Percentiles rank a stretch among this genome's conserved stretches.
phyloP scores from a whole-genome alignment of 2,888 invertebrate genomes.

The Limnephilus auricula region DNA sequence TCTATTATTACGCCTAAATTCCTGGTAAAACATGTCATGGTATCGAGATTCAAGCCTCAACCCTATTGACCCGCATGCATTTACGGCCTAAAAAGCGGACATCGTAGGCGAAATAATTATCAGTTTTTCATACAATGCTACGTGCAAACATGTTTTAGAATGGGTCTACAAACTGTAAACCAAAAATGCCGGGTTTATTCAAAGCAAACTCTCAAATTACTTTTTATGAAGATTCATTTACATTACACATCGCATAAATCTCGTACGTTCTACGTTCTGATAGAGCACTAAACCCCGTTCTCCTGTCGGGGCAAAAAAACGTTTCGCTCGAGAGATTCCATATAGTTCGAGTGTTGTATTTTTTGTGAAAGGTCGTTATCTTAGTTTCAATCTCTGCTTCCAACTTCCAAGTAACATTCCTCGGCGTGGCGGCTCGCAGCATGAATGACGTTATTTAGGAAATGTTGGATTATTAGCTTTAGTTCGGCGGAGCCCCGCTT shows the following conservation, averaged over 20 bases:
- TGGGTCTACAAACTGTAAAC: background rate
- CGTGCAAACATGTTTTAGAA: conserved; percentile 19
- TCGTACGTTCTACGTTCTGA: background rate
- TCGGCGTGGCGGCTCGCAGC: conserved; percentile 9
- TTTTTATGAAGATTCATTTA: background rate
- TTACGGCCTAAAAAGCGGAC: conserved; percentile 15
- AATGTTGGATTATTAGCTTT: conserved; percentile 24
- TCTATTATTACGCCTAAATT: background rate
- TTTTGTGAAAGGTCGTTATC: conserved; percentile 54
- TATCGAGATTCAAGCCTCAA: background rate
- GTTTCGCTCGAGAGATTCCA: background rate
- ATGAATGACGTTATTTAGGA: conserved; percentile 51
- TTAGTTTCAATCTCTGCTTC: conserved; percentile 42
- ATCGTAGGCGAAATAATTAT: conserved; percentile 16
- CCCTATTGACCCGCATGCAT: conserved; percentile 32
- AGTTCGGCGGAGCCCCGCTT: conserved; percentile 22
- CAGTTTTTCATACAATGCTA: background rate
- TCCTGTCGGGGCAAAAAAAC: background rate
- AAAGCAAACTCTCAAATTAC: background rate
- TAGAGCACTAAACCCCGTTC: background rate
- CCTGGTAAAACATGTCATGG: background rate
- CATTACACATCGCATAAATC: conserved; percentile 2
- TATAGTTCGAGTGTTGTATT: conserved; percentile 14
- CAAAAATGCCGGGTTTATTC: background rate
- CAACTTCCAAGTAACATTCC: conserved; percentile 52